These are phyloP conservation scores for Schrankia costaestrigalis DNA, from an alignment of 2,888 invertebrate genomes.

Conservation along the genomic window DNA sequence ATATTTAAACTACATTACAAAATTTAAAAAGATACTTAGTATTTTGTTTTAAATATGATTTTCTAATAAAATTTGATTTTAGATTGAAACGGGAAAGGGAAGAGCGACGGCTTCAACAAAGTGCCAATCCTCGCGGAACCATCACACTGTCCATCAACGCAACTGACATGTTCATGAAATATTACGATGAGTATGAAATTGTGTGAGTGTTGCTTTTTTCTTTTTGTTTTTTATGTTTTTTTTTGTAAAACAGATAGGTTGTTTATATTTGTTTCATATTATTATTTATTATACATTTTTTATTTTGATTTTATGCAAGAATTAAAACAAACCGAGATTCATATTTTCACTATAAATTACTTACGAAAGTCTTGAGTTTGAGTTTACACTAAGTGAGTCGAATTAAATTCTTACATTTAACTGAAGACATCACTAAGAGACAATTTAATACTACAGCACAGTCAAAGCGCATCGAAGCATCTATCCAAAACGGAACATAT, in stretches of 20 bases:
- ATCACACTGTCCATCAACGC: slow-evolving; percentile 94
- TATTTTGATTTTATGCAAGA: too few relatives aligned
- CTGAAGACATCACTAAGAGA: too few relatives aligned
- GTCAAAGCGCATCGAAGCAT: too few relatives aligned
- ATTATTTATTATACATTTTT: slow-evolving; percentile 3
- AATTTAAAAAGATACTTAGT: neutral
- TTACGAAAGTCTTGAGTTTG: too few relatives aligned
- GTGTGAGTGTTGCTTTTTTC: slow-evolving; percentile 50
- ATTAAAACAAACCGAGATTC: too few relatives aligned
- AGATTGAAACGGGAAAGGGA: slow-evolving; percentile 89
- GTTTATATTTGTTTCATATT: neutral
- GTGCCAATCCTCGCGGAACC: slow-evolving; percentile 95
- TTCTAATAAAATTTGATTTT: slow-evolving; percentile 6
- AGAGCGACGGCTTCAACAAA: slow-evolving; percentile 91
- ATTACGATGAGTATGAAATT: slow-evolving; percentile 86
- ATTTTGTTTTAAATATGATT: neutral
- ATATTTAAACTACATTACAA: neutral
- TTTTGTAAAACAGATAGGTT: too few relatives aligned
- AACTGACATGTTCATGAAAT: slow-evolving; percentile 93
- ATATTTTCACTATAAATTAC: too few relatives aligned
- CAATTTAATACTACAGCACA: too few relatives aligned
- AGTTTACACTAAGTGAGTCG: too few relatives aligned
- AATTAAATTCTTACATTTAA: too few relatives aligned
- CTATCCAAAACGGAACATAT: too few relatives aligned
- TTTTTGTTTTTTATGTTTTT: slow-evolving; percentile 5